phyloP scores from a whole-genome alignment of 2,113 vertebrate species.

The Candoia aspera region DNA sequence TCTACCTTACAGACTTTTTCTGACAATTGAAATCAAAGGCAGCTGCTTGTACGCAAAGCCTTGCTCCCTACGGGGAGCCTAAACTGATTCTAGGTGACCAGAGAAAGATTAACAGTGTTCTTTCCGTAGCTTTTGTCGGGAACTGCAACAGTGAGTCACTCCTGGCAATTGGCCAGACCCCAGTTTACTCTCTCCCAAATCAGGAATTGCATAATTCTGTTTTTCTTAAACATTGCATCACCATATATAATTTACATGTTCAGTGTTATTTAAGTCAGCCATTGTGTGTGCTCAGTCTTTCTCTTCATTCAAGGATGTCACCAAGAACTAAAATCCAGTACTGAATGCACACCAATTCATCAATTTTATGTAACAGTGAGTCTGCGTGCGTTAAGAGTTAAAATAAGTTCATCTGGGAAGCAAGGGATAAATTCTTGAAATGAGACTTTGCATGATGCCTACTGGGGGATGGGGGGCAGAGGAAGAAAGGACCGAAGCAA shows the following conservation, averaged over 20 bases:
- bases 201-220: background rate
- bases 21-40: background rate
- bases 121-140: background rate
- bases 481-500: background rate
- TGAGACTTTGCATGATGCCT: background rate
- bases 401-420: background rate
- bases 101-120: background rate
- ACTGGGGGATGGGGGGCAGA: no score
- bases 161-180: background rate
- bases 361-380: background rate
- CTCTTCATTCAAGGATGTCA: background rate
- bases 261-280: background rate
- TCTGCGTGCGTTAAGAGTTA: background rate
- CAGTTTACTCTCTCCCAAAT: background rate
- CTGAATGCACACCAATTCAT: background rate
- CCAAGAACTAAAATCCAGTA: background rate
- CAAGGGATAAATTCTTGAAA: background rate
- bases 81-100: background rate
- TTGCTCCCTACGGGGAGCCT: background rate
- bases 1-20: background rate
- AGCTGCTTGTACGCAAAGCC: background rate
- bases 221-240: background rate
- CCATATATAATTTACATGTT: background rate
- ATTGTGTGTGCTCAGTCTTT: background rate
- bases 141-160: background rate